phyloP scores from a whole-genome alignment of 1,140 invertebrate species.

The Drosophila nigromelanica region DNA sequence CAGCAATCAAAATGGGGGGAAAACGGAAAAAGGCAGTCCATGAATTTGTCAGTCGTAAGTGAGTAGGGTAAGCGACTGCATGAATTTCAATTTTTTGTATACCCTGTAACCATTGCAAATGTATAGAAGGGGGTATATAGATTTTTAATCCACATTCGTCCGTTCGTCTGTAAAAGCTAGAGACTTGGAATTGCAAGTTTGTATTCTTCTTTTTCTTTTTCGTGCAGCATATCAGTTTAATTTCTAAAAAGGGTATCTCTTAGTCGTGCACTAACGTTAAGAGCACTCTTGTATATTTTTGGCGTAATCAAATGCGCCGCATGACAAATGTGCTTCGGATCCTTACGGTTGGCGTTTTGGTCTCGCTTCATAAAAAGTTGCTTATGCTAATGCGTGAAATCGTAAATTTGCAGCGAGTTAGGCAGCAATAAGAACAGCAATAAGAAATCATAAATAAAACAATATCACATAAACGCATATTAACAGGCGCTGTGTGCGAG shows the following conservation, averaged over 20 bases:
- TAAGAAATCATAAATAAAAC: conserved; percentile 81
- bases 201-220: too few species aligned
- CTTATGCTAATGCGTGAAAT: conserved; percentile 76
- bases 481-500: conserved; percentile 2
- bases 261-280: too few species aligned
- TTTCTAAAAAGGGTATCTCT: too few species aligned
- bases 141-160: too few species aligned
- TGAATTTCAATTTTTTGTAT: conserved; percentile 68
- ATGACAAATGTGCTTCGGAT: conserved; percentile 62
- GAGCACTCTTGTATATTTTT: not conserved
- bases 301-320: conserved; percentile 42
- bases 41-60: conserved; percentile 51
- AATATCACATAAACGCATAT: conserved; percentile 74
- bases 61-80: conserved; percentile 43
- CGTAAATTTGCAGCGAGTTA: conserved; percentile 64
- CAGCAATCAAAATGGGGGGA: conserved; percentile 4
- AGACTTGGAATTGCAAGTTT: too few species aligned
- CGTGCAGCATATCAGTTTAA: too few species aligned
- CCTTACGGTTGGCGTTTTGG: conserved; percentile 29
- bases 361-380: conserved; percentile 49
- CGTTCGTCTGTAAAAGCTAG: too few species aligned
- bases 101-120: not conserved
- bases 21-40: conserved; percentile 25
- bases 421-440: conserved; percentile 51
- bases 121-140: too few species aligned